Evolutionary conservation across 1,140 invertebrate genomes (phyloP).

Genomic region (Hyles vespertilio): DNA sequence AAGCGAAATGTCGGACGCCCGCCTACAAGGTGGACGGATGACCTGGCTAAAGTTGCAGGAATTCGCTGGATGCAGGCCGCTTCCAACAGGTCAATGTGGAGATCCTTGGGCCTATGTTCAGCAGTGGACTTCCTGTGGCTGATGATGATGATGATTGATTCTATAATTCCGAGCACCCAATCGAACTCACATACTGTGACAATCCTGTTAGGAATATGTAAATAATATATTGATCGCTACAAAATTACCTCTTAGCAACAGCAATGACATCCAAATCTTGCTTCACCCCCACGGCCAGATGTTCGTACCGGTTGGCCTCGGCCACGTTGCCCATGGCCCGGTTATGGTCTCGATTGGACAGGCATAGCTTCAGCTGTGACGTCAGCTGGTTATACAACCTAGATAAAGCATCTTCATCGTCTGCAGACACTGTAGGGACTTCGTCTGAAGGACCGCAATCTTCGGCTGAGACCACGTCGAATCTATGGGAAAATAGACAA

Average conservation of each 20-base stretch:
- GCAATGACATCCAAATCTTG: constrained; percentile 93
- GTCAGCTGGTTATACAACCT: constrained; percentile 89
- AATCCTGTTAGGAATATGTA: no score
- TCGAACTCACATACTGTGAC: no score
- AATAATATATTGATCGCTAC: no score
- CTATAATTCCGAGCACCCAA: no score
- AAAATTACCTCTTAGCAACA: constrained; percentile 77
- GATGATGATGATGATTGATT: no score
- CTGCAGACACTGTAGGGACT: constrained; percentile 38
- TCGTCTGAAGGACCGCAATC: constrained; percentile 83
- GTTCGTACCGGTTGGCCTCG: constrained; percentile 92
- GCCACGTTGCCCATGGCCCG: constrained; percentile 95
- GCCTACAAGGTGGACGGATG: no score
- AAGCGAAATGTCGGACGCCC: no score
- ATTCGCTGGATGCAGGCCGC: no score
- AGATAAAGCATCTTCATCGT: constrained; percentile 72
- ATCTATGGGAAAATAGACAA: constrained; percentile 57
- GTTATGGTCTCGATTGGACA: constrained; percentile 91
- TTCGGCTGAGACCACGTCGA: constrained; percentile 83
- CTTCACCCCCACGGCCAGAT: constrained; percentile 87
- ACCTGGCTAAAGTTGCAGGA: no score
- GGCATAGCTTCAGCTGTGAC: constrained; percentile 89
- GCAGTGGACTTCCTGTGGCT: no score
- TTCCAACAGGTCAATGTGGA: no score
- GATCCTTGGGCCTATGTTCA: no score